Conservation (phyloP, 2,113 vertebrate species). For the Lepus europaeus region DNA sequence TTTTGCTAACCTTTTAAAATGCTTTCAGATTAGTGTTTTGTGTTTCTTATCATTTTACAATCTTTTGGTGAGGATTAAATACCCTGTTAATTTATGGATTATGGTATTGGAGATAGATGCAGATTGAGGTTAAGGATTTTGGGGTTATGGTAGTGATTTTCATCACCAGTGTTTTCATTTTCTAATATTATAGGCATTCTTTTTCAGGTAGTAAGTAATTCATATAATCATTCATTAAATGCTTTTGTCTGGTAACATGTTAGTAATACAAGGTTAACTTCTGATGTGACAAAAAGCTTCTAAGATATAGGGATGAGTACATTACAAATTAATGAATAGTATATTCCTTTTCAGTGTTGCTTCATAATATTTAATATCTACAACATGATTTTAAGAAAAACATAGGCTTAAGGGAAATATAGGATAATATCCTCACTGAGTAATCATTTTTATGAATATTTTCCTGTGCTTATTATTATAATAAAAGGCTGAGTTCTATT, state of each 20-base stretch:
- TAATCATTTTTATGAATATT: slow-evolving; percentile 33
- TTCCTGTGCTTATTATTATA: neutral
- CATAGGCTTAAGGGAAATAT: neutral
- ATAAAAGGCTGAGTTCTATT: neutral
- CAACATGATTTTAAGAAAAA: neutral
- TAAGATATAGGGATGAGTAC: neutral
- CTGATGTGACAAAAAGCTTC: slow-evolving; percentile 3
- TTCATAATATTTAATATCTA: slow-evolving; percentile 14
- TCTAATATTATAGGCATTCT: neutral
- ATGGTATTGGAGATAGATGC: slow-evolving; percentile 34
- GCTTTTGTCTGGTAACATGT: neutral
- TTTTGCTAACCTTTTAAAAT: slow-evolving; percentile 64
- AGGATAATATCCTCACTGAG: neutral
- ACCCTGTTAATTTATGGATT: neutral
- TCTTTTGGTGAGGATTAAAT: too few species aligned
- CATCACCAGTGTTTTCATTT: neutral
- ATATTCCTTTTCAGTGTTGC: neutral
- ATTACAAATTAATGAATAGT: neutral
- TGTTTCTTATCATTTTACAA: neutral
- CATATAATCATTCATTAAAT: slow-evolving; percentile 6
- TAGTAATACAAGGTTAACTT: neutral
- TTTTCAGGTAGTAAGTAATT: neutral
- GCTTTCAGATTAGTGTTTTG: slow-evolving; percentile 57
- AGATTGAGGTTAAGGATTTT: neutral
- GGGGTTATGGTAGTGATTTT: neutral